Percentiles rank a stretch among this genome's conserved stretches.
phyloP scores from a whole-genome alignment of 2,888 invertebrate species.

The Xanthia togata region DNA sequence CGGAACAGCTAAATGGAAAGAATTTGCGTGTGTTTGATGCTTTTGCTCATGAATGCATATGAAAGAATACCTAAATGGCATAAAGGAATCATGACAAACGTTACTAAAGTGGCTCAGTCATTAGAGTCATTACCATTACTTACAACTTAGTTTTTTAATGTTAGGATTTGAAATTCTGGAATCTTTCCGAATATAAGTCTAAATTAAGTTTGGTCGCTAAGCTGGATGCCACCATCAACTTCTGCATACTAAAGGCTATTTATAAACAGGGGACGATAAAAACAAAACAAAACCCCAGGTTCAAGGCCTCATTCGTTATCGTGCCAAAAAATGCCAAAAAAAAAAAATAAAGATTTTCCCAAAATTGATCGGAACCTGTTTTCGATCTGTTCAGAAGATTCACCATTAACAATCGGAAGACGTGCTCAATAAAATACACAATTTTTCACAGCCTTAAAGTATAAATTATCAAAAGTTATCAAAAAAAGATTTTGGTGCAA shows the following conservation, averaged over 20 bases:
- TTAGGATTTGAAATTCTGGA: neutral
- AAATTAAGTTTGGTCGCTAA: conserved; percentile 16
- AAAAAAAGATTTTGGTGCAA: conserved; percentile 19
- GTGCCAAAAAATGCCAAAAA: conserved; percentile 47
- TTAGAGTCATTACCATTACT: neutral
- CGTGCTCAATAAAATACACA: conserved; percentile 67
- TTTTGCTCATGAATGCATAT: no score
- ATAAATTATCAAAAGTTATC: conserved; percentile 62
- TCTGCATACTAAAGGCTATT: conserved; percentile 36
- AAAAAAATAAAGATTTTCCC: conserved; percentile 42
- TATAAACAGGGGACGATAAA: conserved; percentile 36
- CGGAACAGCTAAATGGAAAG: neutral
- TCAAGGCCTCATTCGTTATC: conserved; percentile 66
- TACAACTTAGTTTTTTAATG: neutral
- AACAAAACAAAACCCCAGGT: conserved; percentile 47
- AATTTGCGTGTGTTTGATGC: conserved; percentile 4
- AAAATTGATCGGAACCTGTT: conserved; percentile 63
- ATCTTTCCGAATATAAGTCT: neutral
- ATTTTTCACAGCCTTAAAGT: conserved; percentile 67
- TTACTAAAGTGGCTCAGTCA: neutral
- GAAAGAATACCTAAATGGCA: neutral
- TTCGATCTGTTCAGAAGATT: conserved; percentile 62
- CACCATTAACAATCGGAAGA: conserved; percentile 67
- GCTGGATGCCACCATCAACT: conserved; percentile 12
- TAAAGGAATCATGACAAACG: neutral